Evolutionary conservation across 2,888 invertebrate species (phyloP), one percentile per base, ranked within the genome.

Genomic region (Nycteola revayana): DNA sequence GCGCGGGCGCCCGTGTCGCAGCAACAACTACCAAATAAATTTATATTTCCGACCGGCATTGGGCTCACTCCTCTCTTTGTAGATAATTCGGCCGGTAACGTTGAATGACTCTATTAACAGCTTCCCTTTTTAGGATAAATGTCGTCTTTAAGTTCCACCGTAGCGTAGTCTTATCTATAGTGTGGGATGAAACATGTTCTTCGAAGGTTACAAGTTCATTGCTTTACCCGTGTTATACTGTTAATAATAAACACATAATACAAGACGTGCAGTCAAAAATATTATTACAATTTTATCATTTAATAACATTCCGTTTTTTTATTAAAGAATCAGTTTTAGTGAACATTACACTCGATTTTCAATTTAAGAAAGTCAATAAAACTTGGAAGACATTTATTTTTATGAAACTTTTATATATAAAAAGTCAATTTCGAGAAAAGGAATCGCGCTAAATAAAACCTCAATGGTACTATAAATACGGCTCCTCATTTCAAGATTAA

Each of bases 41-140:
- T 86, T 87, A 87, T 86, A 86, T 84, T 81, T 87, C 88, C 87
- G 87, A 86, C 81, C 76, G 78, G 76, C 75, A 77, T 71, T 64
- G 72, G 60, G 51, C 67, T 65, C 77, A 83, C 75, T 83, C 70
- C 71, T 83, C 84, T 82, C 87, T 87, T 87, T 87, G 86, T 86
- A 86, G 87, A 87, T 87, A 87, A 87, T 86, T 85, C 83, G 76
- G 71, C 75, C 85, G 84, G 86, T 88, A 80, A 84, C 87, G 81
- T 85, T 84, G 86, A 88, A 88, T 86, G 87, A 75, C 88, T 88
- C 87, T 88, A 88, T 88, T 88, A 88, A 87, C 87, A 87, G 88
- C 87, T 88, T 87, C 88, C 87, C 85, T 84, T 88, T 86, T 85
- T 81, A 70, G 84, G 81, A 85, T 85, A 83, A 86, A 85, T 84